Evolutionary conservation across 2,113 vertebrate species (phyloP).

Genomic region (Amphilophus citrinellus): DNA sequence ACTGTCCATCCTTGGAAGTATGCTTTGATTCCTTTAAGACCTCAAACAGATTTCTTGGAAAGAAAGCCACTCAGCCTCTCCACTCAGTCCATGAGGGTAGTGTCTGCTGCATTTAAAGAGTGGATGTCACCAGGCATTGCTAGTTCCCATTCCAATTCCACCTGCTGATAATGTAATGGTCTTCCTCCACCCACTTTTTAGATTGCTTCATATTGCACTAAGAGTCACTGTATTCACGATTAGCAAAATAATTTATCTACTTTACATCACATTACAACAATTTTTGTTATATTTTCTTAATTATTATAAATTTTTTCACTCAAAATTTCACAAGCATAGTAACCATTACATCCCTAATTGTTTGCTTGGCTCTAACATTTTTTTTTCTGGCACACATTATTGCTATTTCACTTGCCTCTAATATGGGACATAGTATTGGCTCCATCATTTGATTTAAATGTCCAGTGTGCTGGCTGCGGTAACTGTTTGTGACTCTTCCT

Average conservation of each 20-base stretch:
- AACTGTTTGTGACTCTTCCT: constrained; percentile 15
- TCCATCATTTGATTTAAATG: constrained; percentile 5
- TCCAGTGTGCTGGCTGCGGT: not conserved
- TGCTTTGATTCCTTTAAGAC: not conserved
- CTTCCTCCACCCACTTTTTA: not conserved
- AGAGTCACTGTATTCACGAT: not conserved
- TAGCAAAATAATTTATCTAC: too few relatives aligned
- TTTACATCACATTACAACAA: too few relatives aligned
- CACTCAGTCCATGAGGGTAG: constrained; percentile 5
- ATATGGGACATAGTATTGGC: not conserved
- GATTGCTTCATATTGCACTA: not conserved
- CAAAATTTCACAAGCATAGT: not conserved
- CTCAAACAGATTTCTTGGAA: constrained; percentile 7
- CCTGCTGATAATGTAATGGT: constrained; percentile 21
- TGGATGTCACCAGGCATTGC: constrained; percentile 18
- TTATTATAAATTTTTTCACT: too few relatives aligned
- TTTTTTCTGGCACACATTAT: too few relatives aligned
- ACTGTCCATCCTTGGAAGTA: not conserved
- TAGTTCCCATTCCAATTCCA: not conserved
- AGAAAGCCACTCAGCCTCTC: constrained; percentile 24
- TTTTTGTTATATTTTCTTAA: too few relatives aligned
- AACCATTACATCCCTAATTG: not conserved
- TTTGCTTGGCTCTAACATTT: too few relatives aligned
- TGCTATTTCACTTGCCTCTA: not conserved
- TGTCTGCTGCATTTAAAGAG: constrained; percentile 35